Base-by-base conservation (phyloP, 2,888 invertebrate species). In the Neoaliturus tenellus region DNA sequence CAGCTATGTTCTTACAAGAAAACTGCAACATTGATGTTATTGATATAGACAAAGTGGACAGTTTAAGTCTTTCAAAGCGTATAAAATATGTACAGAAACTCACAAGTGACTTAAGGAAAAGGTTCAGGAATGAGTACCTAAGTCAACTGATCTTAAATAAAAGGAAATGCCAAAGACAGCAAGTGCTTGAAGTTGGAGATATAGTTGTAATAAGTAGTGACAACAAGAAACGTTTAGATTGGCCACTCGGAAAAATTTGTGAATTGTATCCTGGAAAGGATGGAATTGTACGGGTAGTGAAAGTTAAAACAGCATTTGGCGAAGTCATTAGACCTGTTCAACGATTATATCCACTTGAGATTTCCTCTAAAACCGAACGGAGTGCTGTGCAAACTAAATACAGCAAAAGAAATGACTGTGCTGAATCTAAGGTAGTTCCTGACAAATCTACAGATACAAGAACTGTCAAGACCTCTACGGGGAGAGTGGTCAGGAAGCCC, bases 151-250 rank as follows among this genome's bases (percentile, higher is more conserved):
- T 35, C 35, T 6, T 35, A 41, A 14, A 20, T 10, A 8, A 2
- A 10, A 31, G 17, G 10, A 3, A 33, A 51, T 44, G 17, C 8
- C 1, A 39, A 2, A 8, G 20, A 25, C 8, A 4, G 1, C 44
- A 31, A 69, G 33, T 23, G 14, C 33, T 82, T 12, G 5, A 51
- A 2, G 28, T 80, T 35, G 83, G 83, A 10, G 83, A 83, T 25
- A 25, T 83, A 17, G 83, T 83, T 5, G 48, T 83, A 5, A 35
- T 83, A 82, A 81, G 83, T n/a, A 55, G 48, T 51, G 83, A 83
- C 35, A 83, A 82, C 31, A n/a, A 12, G 3, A 83, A 83, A 31
- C 39, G 55, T 25, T 25, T 83, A 20, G 23, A 51, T 23, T 83
- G 83, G 78, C 83, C 81, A n/a, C 28, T 83, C 2, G 83, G 23